A percentile compares a stretch with the other conserved stretches of the same genome.
phyloP scores from a whole-genome alignment of 2,797 vertebrate species.

The Poeciliopsis gracilis region DNA sequence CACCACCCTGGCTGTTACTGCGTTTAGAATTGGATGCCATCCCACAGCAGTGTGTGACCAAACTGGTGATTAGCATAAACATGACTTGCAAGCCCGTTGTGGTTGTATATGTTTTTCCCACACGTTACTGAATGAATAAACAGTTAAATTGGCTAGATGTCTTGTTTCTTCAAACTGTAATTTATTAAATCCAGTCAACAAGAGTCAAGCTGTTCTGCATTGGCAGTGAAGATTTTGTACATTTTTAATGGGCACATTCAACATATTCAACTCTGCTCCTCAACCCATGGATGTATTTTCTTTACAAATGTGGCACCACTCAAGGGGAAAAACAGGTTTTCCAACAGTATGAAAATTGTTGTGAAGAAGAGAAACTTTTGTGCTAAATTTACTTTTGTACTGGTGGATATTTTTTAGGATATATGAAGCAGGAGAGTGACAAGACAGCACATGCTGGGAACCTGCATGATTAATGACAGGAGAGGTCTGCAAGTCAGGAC shows the following conservation, averaged over 20 bases:
- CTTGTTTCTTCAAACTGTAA: neutral
- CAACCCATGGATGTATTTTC: neutral
- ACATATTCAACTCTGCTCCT: neutral
- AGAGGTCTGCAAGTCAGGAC: neutral
- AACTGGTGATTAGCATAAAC: neutral
- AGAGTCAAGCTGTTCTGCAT: neutral
- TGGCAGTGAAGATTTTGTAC: neutral
- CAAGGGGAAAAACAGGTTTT: neutral
- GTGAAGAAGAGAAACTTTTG: neutral
- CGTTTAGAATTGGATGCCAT: neutral
- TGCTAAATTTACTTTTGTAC: neutral
- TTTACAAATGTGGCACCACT: neutral
- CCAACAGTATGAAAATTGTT: neutral
- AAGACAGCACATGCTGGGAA: neutral
- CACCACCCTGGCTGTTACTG: neutral
- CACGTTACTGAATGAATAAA: neutral
- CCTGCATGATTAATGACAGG: neutral
- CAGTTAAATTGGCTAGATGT: neutral
- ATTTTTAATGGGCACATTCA: neutral
- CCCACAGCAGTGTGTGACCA: neutral
- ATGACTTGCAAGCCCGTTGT: neutral
- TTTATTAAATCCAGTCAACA: neutral
- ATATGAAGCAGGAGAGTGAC: neutral
- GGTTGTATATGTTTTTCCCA: too few species aligned
- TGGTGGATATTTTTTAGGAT: neutral